Percentiles rank a stretch among this genome's conserved stretches.
phyloP scores from a whole-genome alignment of 2,888 invertebrate species.

The Polyommatus iphigenia region DNA sequence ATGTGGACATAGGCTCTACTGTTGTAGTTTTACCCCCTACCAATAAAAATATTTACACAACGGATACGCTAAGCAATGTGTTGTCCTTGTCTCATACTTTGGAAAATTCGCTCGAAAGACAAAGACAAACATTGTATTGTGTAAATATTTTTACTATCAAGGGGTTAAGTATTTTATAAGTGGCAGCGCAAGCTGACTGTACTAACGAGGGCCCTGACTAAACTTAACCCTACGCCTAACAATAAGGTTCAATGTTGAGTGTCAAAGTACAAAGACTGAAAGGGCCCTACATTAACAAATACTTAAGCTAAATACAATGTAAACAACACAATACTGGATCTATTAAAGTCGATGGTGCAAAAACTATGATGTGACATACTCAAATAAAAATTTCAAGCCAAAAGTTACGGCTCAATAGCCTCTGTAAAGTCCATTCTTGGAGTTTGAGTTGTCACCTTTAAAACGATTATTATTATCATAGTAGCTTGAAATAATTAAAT shows the following conservation, averaged over 20 bases:
- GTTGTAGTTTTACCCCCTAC: no score
- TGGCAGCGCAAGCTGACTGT: background rate
- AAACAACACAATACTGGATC: constrained; percentile 59
- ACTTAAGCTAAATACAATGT: constrained; percentile 41
- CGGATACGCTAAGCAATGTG: no score
- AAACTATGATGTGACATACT: background rate
- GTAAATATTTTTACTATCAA: background rate
- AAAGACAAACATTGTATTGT: no score
- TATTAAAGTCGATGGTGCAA: constrained; percentile 39
- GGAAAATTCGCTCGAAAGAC: no score
- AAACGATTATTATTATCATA: background rate
- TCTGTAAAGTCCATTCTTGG: background rate
- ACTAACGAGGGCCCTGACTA: background rate
- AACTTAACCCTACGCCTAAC: background rate
- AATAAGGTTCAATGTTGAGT: constrained; percentile 25
- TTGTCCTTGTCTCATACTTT: no score
- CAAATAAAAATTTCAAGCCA: background rate
- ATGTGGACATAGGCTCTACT: no score
- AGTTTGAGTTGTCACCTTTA: background rate
- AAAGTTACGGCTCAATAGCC: background rate
- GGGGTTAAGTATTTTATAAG: background rate
- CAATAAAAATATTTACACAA: no score
- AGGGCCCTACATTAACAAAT: constrained; percentile 33
- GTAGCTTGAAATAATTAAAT: background rate
- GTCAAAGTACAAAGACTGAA: constrained; percentile 20